Percentiles rank a stretch among this genome's conserved stretches.
phyloP scores from a whole-genome alignment of 92 coral and sea anemone species.

The Ricordea florida region DNA sequence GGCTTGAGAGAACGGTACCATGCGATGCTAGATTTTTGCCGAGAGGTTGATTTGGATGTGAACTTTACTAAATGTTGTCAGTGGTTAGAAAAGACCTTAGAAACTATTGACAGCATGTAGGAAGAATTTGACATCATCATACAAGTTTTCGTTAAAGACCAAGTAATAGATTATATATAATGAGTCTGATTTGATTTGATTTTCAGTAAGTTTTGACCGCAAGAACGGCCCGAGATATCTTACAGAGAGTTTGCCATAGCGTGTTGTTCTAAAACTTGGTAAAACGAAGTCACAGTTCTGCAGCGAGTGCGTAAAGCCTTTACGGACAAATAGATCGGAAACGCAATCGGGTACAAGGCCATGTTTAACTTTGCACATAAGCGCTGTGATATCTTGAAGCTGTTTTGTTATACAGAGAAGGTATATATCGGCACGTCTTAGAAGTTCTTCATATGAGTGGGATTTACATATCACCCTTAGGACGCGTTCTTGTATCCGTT shows the following conservation, averaged over 20 bases:
- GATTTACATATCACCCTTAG: neutral
- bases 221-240: neutral
- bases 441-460: neutral
- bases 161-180: no score
- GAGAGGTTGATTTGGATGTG: constrained; percentile 36
- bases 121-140: no score
- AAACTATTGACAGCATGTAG: neutral
- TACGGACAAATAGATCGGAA: neutral
- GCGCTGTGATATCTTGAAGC: constrained; percentile 12
- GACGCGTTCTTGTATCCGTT: constrained; percentile 20
- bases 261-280: neutral
- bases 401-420: constrained; percentile 12
- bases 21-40: constrained; percentile 36
- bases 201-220: no score
- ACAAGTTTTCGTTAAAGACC: no score
- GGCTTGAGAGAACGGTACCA: constrained; percentile 44
- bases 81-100: constrained; percentile 38
- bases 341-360: constrained; percentile 7
- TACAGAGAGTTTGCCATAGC: neutral
- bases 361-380: constrained; percentile 32
- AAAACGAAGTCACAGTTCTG: constrained; percentile 5
- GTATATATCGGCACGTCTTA: neutral
- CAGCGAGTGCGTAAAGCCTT: neutral
- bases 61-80: constrained; percentile 12
- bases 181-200: no score